Conservation (phyloP, 2,113 vertebrate species). For the Toxotes jaculatrix region DNA sequence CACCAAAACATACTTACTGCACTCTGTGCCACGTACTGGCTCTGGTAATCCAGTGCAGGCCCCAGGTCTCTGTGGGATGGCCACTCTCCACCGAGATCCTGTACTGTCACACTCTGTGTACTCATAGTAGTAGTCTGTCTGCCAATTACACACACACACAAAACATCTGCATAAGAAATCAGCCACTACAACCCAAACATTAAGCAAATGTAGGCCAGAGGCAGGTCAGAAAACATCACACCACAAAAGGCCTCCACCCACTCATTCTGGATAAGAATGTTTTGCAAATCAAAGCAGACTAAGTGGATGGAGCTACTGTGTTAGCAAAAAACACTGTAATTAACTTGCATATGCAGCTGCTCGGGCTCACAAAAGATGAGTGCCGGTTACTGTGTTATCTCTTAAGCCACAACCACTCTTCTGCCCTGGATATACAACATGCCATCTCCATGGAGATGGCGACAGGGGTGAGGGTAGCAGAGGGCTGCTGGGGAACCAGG, state of each 20-base stretch:
- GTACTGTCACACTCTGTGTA: conserved; percentile 98
- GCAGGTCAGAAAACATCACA: conserved; percentile 55
- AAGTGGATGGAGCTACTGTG: background rate
- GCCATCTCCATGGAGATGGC: conserved; percentile 69
- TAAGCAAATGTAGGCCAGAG: conserved; percentile 24
- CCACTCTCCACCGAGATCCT: conserved; percentile 96
- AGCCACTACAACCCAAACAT: background rate
- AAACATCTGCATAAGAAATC: conserved; percentile 38
- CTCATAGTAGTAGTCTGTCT: conserved; percentile 97
- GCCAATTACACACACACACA: conserved; percentile 57
- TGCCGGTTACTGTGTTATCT: conserved; percentile 39
- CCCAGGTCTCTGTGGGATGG: conserved; percentile 89
- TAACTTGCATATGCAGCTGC: conserved; percentile 26
- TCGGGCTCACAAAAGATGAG: conserved; percentile 24
- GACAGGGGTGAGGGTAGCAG: conserved; percentile 26
- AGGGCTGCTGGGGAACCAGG: conserved; percentile 14
- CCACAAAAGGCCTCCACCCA: conserved; percentile 50
- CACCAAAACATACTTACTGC: conserved; percentile 88
- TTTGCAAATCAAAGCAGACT: conserved; percentile 33
- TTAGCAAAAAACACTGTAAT: conserved; percentile 20
- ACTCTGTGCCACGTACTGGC: conserved; percentile 94
- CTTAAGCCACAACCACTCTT: conserved; percentile 34
- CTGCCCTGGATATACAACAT: conserved; percentile 65
- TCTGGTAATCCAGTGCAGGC: conserved; percentile 92
- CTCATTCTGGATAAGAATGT: conserved; percentile 14